Percentiles rank a stretch among this genome's conserved stretches.
phyloP scores from a whole-genome alignment of 2,888 invertebrate species.

The Trachelus iudaicus region DNA sequence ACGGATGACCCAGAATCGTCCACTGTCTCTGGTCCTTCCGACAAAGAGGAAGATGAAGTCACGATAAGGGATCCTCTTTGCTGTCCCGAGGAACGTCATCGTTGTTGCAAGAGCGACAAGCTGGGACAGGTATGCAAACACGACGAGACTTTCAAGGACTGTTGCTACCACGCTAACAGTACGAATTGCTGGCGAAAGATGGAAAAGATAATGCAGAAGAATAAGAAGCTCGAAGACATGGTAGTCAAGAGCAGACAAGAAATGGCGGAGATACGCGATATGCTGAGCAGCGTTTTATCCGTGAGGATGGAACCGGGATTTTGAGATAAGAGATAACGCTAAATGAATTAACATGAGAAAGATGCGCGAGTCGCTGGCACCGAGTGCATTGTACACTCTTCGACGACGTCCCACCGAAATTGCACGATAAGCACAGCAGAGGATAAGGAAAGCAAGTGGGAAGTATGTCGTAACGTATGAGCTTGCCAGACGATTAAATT shows the following conservation, averaged over 20 bases:
- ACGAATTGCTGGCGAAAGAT: constrained; percentile 47
- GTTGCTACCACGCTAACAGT: constrained; percentile 38
- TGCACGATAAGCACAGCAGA: neutral
- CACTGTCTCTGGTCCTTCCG: neutral
- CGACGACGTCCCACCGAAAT: neutral
- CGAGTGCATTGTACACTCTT: neutral
- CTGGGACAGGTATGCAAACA: constrained; percentile 29
- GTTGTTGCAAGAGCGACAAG: constrained; percentile 29
- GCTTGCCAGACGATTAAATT: neutral
- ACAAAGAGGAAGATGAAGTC: constrained; percentile 1
- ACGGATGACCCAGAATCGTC: neutral
- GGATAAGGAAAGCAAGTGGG: neutral
- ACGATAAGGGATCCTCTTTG: constrained; percentile 14
- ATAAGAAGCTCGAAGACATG: constrained; percentile 49
- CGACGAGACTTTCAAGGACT: constrained; percentile 30
- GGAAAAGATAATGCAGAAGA: constrained; percentile 48
- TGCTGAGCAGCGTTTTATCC: constrained; percentile 50
- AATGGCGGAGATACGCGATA: constrained; percentile 51
- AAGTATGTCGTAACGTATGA: neutral
- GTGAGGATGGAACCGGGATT: constrained; percentile 60
- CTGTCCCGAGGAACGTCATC: constrained; percentile 20
- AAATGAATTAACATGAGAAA: neutral
- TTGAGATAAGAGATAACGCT: constrained; percentile 26
- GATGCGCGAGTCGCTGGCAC: neutral
- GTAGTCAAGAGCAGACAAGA: constrained; percentile 48